phyloP scores from a whole-genome alignment of 2,888 invertebrate genomes.

The Choreutis nemorana region DNA sequence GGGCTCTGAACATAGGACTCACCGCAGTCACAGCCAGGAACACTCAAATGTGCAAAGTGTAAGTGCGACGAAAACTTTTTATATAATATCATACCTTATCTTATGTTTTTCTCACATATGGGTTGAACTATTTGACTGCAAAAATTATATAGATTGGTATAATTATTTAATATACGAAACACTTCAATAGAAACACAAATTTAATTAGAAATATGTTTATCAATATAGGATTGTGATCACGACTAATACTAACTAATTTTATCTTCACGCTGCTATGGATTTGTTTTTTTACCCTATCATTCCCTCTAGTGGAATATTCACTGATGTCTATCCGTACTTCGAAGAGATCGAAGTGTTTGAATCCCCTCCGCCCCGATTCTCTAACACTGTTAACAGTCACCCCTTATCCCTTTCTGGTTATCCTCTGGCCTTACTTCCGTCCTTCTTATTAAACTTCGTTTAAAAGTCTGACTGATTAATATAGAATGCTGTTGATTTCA shows the following conservation, averaged over 20 bases:
- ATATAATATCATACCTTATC: conserved; percentile 3
- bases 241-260: conserved; percentile 1
- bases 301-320: conserved; percentile 34
- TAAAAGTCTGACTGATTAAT: no score
- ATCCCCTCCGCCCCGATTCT: conserved; percentile 35
- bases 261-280: conserved; percentile 41
- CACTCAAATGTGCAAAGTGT: conserved; percentile 84
- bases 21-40: conserved; percentile 81
- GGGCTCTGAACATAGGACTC: conserved; percentile 74
- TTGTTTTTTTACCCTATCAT: no score
- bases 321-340: conserved; percentile 43
- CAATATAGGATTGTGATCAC: neutral
- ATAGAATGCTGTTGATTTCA: no score
- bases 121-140: no score
- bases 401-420: conserved; percentile 3
- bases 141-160: neutral
- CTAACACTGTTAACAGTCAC: conserved; percentile 4
- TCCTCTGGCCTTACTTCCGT: conserved; percentile 12
- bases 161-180: neutral
- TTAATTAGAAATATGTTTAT: neutral
- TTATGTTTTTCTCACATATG: conserved; percentile 2
- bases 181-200: neutral
- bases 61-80: conserved; percentile 33
- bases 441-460: conserved; percentile 10
- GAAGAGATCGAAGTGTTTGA: conserved; percentile 42